Evolutionary conservation across 2,797 vertebrate genomes (phyloP), one percentile per base, ranked within the genome.

Genomic region (Pipistrellus pygmaeus): DNA sequence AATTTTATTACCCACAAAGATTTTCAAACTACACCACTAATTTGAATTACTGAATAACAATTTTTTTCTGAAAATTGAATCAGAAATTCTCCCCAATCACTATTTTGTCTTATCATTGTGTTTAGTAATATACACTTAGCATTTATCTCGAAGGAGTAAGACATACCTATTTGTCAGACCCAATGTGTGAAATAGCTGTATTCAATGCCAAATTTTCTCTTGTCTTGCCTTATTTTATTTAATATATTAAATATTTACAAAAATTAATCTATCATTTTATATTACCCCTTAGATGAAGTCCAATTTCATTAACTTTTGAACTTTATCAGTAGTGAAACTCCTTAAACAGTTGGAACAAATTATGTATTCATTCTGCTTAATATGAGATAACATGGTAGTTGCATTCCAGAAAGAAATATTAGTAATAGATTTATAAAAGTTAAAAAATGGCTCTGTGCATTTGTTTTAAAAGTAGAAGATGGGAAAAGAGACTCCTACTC

Each of bases 61-160:
- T 77, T 69, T 62, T 62, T 92, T 73, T 84, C 20, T 90, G 21
- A 95, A 96, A 93, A 96, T 95, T 85, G 64, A 90, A 80, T 90
- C 73, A 92, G 32, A 68, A 44, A 21, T 21, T 88, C 86, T 84
- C 21, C 51, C 14, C 85, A 96, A 84, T 88, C 66, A 88, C 27
- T 88, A 8, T 88, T 93, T 93, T 93, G 13, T 92, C 64, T 86
- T 41, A 90, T 81, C 57, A 88, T 48, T 64, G 11, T 92, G 11
- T 81, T 93, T 77, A 95, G 51, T 66, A 38, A 88, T 90, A 68
- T 14, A 38, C 9, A 90, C 27, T 96, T 92, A 88, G 27, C 7
- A 81, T 90, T 94, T 73, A 71, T 81, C 4, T 78, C 66, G 38
- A 76, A 94, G 3, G 30, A 3, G 17, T 88, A 76, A 38, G 8